Evolutionary conservation across 2,113 vertebrate genomes (phyloP).

Genomic region (mouse (Mus musculus)): GRCm39 chr5:57056001-57056500

Average conservation of each 20-base stretch:
- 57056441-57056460: not conserved
- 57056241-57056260: not conserved
- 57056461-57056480: not conserved
- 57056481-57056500: not conserved
- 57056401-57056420: not conserved
- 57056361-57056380: not conserved
- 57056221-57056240: not conserved
- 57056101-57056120: not conserved
- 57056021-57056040: not conserved
- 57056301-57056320: not conserved
- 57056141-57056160: not conserved
- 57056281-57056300: not conserved
- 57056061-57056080: not conserved
- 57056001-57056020: not conserved
- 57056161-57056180: not conserved
- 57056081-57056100: too few relatives aligned
- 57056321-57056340: not conserved
- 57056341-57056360: not conserved
- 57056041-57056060: not conserved
- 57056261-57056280: not conserved
- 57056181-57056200: not conserved
- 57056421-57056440: not conserved
- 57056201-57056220: not conserved
- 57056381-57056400: not conserved
- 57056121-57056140: not conserved